Conservation (phyloP, 1,140 invertebrate species). For the Araneus ventricosus region DNA sequence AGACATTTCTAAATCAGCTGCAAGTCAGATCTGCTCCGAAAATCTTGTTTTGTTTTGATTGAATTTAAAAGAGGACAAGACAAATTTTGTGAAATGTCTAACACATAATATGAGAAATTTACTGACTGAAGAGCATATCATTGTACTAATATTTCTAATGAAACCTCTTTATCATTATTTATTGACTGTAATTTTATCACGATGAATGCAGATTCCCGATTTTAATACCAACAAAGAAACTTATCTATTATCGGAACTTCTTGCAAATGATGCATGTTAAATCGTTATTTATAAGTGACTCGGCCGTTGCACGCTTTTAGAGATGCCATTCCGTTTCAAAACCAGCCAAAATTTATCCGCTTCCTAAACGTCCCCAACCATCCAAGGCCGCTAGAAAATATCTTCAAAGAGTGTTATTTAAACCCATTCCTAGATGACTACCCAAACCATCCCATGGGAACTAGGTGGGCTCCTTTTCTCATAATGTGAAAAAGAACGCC, state of each 20-base stretch:
- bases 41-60: too few species aligned
- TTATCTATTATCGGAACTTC: neutral
- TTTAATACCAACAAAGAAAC: neutral
- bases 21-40: too few species aligned
- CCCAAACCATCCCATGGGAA: neutral
- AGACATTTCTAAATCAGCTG: too few species aligned
- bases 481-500: constrained; percentile 1
- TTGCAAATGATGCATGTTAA: neutral
- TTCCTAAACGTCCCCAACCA: neutral
- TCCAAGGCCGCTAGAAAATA: neutral
- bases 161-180: neutral
- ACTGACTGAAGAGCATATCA: too few species aligned
- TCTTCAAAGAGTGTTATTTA: neutral
- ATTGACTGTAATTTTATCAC: neutral
- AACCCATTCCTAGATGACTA: neutral
- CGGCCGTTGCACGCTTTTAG: neutral
- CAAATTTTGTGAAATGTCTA: too few species aligned
- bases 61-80: too few species aligned
- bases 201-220: neutral
- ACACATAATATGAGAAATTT: too few species aligned
- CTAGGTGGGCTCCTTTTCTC: neutral
- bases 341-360: neutral
- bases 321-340: neutral
- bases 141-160: too few species aligned
- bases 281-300: neutral